Percentiles rank a stretch among this genome's conserved stretches.
Evolutionary conservation across 2,888 invertebrate genomes (phyloP).

Genomic region (Cerastis rubricosa): DNA sequence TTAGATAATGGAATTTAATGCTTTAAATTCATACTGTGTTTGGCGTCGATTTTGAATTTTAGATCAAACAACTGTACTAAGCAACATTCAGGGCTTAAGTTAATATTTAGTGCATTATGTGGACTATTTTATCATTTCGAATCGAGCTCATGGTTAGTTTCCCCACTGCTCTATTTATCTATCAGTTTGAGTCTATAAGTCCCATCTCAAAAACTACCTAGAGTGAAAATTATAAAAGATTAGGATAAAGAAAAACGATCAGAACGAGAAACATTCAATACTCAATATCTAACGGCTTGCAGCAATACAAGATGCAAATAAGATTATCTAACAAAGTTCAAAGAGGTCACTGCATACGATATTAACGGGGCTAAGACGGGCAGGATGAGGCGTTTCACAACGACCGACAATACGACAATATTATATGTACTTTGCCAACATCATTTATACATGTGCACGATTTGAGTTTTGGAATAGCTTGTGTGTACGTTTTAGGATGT

Average conservation of each 20-base stretch:
- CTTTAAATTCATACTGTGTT: background rate
- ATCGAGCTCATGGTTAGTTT: background rate
- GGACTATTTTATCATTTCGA: background rate
- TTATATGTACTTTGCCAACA: conserved; percentile 21
- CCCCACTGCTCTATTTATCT: background rate
- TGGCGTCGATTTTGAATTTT: conserved; percentile 12
- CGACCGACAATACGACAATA: conserved; percentile 11
- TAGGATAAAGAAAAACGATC: background rate
- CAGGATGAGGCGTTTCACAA: conserved; percentile 55
- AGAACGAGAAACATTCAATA: conserved; percentile 3
- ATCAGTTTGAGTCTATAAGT: background rate
- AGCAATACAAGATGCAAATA: conserved; percentile 49
- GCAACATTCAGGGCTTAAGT: background rate
- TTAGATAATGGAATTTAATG: conserved; percentile 12
- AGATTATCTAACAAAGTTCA: conserved; percentile 52
- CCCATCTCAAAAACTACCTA: background rate
- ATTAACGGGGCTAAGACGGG: conserved; percentile 45
- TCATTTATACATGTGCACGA: conserved; percentile 19
- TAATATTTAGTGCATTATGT: background rate
- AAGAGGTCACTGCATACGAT: conserved; percentile 39
- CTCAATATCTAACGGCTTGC: conserved; percentile 9
- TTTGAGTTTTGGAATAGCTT: background rate
- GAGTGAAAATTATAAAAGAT: background rate
- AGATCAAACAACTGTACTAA: background rate
- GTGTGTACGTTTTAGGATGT: background rate